Conservation (phyloP, 2,888 invertebrate species). For the Adela reaumurella region DNA sequence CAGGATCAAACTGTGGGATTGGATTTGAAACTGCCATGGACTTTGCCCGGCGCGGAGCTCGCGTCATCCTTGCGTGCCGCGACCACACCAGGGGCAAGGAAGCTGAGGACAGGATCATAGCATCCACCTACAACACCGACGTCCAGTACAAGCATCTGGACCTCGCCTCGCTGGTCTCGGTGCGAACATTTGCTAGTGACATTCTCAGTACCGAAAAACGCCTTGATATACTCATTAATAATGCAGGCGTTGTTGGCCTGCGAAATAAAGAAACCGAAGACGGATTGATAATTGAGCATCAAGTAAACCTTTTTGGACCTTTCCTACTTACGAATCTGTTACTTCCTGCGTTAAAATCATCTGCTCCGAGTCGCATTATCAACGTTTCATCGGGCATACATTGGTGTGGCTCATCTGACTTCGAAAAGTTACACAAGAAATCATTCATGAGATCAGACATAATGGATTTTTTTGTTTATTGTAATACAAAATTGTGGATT, state of each 20-base stretch:
- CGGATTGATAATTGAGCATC: constrained; percentile 56
- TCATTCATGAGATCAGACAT: constrained; percentile 11
- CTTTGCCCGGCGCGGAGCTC: too few species aligned
- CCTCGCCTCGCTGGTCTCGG: constrained; percentile 47
- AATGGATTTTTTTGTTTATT: neutral
- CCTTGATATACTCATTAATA: constrained; percentile 60
- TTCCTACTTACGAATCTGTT: constrained; percentile 64
- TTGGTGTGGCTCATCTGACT: too few species aligned
- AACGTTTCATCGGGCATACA: constrained; percentile 32
- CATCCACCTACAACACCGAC: too few species aligned
- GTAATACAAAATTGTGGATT: constrained; percentile 1
- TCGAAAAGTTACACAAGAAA: constrained; percentile 18
- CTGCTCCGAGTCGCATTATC: constrained; percentile 35
- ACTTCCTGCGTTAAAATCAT: constrained; percentile 34
- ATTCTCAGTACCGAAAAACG: constrained; percentile 46
- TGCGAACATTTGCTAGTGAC: constrained; percentile 58
- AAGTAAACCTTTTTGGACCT: constrained; percentile 57
- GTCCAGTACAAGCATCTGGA: too few species aligned
- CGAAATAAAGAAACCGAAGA: constrained; percentile 47
- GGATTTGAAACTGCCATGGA: constrained; percentile 73
- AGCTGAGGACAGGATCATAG: constrained; percentile 31
- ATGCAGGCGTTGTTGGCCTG: constrained; percentile 50
- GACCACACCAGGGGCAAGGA: constrained; percentile 63
- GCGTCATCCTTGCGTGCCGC: constrained; percentile 80
- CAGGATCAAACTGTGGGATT: constrained; percentile 79